phyloP scores from a whole-genome alignment of 2,113 vertebrate genomes.

The Alligator mississippiensis region DNA sequence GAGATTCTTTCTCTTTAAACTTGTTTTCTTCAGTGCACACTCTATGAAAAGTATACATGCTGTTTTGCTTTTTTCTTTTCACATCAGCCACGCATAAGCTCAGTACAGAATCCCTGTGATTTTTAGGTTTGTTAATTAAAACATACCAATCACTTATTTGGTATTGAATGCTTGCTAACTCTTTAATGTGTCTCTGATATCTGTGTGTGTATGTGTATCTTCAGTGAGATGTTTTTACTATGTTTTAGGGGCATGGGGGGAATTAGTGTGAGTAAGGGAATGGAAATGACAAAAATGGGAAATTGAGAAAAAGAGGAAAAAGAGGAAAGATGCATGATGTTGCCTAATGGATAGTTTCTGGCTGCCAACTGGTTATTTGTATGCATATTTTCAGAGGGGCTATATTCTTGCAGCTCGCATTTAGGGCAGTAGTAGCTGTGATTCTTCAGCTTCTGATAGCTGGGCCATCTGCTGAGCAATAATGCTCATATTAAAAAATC shows the following conservation, averaged over 20 bases:
- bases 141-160: neutral
- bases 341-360: neutral
- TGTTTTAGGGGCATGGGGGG: neutral
- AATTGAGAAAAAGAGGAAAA: neutral
- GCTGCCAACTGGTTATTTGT: neutral
- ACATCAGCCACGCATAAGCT: neutral
- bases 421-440: neutral
- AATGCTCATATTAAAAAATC: neutral
- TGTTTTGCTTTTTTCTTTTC: neutral
- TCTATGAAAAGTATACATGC: neutral
- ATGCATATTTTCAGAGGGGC: neutral
- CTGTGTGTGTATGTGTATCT: neutral
- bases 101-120: neutral
- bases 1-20: neutral
- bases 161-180: neutral
- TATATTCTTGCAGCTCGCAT: neutral
- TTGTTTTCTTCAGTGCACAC: slow-evolving; percentile 23
- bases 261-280: neutral
- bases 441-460: neutral
- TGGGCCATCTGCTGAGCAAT: neutral
- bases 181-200: neutral
- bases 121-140: neutral
- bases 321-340: neutral
- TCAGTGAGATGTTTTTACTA: neutral
- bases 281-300: neutral